phyloP scores from a whole-genome alignment of 37 sponge, comb jelly and placozoan genomes.

The Cladorhizidae sp. region DNA sequence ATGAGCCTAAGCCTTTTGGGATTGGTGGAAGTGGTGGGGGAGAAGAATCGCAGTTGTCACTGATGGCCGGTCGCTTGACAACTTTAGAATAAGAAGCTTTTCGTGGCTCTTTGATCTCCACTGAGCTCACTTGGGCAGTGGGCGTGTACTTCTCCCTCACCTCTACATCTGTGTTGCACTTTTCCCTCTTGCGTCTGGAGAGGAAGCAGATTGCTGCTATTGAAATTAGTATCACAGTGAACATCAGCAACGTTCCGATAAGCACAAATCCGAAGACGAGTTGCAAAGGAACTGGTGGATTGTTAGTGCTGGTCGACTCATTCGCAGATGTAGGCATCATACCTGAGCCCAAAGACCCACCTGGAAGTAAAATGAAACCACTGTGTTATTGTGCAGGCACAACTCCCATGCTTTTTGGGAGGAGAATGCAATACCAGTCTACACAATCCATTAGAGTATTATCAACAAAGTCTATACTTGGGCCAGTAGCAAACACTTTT shows the following conservation, averaged over 20 bases:
- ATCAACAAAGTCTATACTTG: too few species aligned
- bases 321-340: not conserved
- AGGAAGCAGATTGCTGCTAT: not conserved
- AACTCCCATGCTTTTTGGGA: too few species aligned
- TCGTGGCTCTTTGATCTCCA: too few species aligned
- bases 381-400: too few species aligned
- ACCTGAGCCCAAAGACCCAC: too few species aligned
- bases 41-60: not conserved
- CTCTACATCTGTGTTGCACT: not conserved
- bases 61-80: not conserved
- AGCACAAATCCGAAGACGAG: not conserved
- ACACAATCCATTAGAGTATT: too few species aligned
- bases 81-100: too few species aligned
- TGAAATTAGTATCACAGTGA: constrained; percentile 4
- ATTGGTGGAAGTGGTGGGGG: not conserved
- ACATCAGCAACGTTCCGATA: not conserved
- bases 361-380: too few species aligned
- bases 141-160: too few species aligned
- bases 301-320: not conserved
- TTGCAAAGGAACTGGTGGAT: not conserved
- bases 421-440: too few species aligned
- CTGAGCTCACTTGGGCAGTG: too few species aligned
- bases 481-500: too few species aligned
- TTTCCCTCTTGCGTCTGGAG: not conserved
- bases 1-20: not conserved